Evolutionary conservation across 2,113 vertebrate species (phyloP).

Genomic region (Podocnemis expansa): DNA sequence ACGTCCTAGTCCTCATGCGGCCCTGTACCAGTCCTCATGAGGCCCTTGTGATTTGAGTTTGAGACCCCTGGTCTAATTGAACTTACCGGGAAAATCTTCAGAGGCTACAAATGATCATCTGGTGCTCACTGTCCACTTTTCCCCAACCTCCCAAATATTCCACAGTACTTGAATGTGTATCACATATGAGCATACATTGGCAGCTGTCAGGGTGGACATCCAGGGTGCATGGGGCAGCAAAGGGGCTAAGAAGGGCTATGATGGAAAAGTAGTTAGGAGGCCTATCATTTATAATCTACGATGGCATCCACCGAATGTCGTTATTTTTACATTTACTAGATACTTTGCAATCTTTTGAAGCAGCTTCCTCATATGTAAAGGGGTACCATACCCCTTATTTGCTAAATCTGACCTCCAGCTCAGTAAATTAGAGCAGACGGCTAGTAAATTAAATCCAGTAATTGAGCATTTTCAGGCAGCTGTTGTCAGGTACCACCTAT

Average conservation of each 20-base stretch:
- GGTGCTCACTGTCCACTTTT: not conserved
- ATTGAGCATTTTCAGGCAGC: not conserved
- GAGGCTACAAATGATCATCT: not conserved
- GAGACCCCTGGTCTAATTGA: too few relatives aligned
- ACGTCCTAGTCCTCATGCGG: too few relatives aligned
- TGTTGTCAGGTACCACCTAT: not conserved
- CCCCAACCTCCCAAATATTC: rapidly evolving
- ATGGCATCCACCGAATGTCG: not conserved
- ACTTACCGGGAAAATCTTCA: not conserved
- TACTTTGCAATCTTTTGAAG: not conserved
- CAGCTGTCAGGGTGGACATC: not conserved
- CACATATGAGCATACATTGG: not conserved
- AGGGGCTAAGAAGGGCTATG: not conserved
- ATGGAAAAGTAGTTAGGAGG: not conserved
- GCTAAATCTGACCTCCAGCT: not conserved
- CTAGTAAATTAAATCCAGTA: not conserved
- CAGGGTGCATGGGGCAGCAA: not conserved
- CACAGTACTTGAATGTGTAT: not conserved
- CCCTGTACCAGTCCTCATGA: too few relatives aligned
- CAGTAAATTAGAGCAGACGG: not conserved
- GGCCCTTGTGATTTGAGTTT: too few relatives aligned
- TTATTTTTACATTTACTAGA: not conserved
- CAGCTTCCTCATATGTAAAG: not conserved
- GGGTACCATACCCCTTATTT: not conserved
- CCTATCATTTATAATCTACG: not conserved